Evolutionary conservation across 1,140 invertebrate genomes (phyloP).

Genomic region (Bemisia tabaci): DNA sequence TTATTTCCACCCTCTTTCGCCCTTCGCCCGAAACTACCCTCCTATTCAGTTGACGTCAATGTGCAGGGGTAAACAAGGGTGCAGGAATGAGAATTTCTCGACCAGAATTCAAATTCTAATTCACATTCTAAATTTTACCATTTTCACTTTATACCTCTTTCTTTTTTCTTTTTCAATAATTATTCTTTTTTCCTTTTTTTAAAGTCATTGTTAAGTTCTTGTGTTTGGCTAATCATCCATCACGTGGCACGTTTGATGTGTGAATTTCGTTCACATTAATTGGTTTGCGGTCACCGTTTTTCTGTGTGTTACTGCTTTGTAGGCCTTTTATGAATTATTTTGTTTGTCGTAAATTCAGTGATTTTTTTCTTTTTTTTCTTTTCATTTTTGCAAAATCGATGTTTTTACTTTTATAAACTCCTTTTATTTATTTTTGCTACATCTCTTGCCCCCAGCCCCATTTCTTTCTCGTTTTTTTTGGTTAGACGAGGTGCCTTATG

Average conservation of each 20-base stretch:
- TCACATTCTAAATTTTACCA: neutral
- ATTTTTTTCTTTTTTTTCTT: neutral
- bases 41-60: neutral
- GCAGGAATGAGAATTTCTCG: neutral
- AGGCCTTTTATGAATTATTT: neutral
- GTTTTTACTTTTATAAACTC: neutral
- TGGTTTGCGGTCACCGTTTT: neutral
- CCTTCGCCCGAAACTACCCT: neutral
- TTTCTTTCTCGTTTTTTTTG: too few relatives aligned
- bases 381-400: neutral
- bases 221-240: neutral
- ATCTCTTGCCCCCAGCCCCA: too few relatives aligned
- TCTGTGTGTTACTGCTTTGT: neutral
- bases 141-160: neutral
- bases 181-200: neutral
- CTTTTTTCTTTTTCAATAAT: neutral
- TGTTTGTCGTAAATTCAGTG: neutral
- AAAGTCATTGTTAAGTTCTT: too few relatives aligned
- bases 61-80: neutral
- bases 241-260: neutral
- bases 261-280: neutral
- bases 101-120: neutral
- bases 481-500: too few relatives aligned
- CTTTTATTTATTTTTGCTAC: neutral
- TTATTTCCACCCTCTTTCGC: neutral